Evolutionary conservation across 2,888 invertebrate species (phyloP).

Genomic region (Sarcophaga carnaria): DNA sequence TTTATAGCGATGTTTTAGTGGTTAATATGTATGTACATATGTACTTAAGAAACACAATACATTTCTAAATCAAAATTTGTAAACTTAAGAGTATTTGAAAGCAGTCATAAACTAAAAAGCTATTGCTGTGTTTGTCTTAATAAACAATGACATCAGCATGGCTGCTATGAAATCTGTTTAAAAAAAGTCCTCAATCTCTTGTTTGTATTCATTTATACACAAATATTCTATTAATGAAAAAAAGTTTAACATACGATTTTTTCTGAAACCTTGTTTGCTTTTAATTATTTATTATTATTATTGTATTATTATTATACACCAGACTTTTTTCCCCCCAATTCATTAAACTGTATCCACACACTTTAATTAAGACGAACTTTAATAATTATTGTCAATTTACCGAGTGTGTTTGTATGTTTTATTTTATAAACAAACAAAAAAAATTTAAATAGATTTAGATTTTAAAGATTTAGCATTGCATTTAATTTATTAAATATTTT

Average conservation of each 20-base stretch:
- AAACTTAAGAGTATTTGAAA: too few species aligned
- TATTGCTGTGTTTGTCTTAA: slow-evolving; percentile 41
- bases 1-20: too few species aligned
- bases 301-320: slow-evolving; percentile 8
- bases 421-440: slow-evolving; percentile 38
- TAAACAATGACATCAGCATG: slow-evolving; percentile 67
- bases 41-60: too few species aligned
- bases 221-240: slow-evolving; percentile 20
- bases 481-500: neutral
- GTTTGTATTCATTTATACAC: slow-evolving; percentile 3
- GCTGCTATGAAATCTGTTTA: slow-evolving; percentile 37
- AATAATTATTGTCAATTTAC: slow-evolving; percentile 48
- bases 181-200: slow-evolving; percentile 16
- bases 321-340: slow-evolving; percentile 43
- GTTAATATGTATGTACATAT: too few species aligned
- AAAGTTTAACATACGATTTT: slow-evolving; percentile 13
- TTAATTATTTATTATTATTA: neutral
- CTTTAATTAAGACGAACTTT: slow-evolving; percentile 69
- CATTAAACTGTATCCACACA: slow-evolving; percentile 69
- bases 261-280: slow-evolving; percentile 35
- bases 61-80: too few species aligned
- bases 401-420: slow-evolving; percentile 17
- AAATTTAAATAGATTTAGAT: slow-evolving; percentile 27
- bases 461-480: slow-evolving; percentile 32
- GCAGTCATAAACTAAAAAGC: neutral